Conservation (phyloP, 2,888 invertebrate species). For the Hyalella azteca region DNA sequence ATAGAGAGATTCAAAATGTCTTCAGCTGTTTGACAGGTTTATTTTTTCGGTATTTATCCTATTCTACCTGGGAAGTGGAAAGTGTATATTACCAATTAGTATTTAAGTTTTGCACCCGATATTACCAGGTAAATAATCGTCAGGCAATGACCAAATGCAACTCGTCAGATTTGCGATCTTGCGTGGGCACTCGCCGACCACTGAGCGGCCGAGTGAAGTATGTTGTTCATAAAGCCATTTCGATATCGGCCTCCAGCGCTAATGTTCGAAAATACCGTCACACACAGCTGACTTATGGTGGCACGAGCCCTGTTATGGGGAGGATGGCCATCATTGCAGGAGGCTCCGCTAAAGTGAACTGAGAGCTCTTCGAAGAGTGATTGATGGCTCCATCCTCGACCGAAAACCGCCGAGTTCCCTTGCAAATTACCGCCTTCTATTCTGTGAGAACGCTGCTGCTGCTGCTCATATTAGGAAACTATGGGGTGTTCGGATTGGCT, state of each 20-base stretch:
- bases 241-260: slow-evolving; percentile 5
- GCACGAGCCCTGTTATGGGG: slow-evolving; percentile 5
- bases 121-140: no score
- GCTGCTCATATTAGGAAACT: no score
- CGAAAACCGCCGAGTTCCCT: not conserved
- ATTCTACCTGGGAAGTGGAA: no score
- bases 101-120: no score
- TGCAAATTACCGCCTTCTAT: slow-evolving; percentile 13
- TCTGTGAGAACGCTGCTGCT: not conserved
- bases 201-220: not conserved
- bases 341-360: slow-evolving; percentile 10
- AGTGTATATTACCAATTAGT: no score
- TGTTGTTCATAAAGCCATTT: slow-evolving; percentile 11
- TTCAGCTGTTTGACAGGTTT: no score
- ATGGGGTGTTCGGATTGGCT: no score
- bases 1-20: no score
- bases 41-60: no score
- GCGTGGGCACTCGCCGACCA: not conserved
- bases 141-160: no score
- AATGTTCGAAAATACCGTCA: slow-evolving; percentile 3
- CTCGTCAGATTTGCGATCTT: no score
- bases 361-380: slow-evolving; percentile 5
- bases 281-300: not conserved
- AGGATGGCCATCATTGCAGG: slow-evolving; percentile 1
- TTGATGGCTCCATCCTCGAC: slow-evolving; percentile 17